Evolutionary conservation across 2,113 vertebrate genomes (phyloP), one percentile per base, ranked within the genome.

Genomic region (Etia nguti): DNA sequence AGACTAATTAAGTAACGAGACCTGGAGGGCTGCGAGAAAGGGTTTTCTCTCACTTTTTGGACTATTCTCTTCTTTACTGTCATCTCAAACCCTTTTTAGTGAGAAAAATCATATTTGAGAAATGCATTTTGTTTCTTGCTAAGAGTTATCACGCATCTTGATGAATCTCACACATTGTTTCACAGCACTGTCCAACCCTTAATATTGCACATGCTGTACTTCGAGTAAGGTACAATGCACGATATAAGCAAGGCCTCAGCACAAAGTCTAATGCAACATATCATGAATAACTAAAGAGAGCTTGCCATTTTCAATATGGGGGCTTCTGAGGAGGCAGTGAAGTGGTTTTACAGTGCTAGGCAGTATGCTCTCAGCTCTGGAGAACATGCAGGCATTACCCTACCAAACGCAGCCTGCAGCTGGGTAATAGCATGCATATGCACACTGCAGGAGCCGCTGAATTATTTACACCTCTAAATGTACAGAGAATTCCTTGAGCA

Each of bases 381-480:
- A 95, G 89, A 86, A 92, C 84, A 60, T 81, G 79, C 80, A 55
- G 65, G 68, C 89, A 89, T 92, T 91, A 88, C 56, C 80, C 60
- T 52, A 10, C 52, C 70, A 73, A 60, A 87, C 46, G 81, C 84
- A 80, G 82, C 85, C 88, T 80, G 82, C 88, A 88, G 85, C 56
- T 57, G 60, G 54, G 84, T 92, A 93, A 92, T 81, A 92, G 91
- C 87, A 89, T 29, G 82, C 89, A 82, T 80, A 87, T 84, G 84
- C 86, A 87, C 77, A 86, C 94, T 80, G 84, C 90, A 77, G 91
- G 90, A 92, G 80, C 52, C 85, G 83, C 57, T 94, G 79, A 94
- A 95, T 94, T 94, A 95, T 96, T 95, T 93, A 95, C 89, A 93
- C 81, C 82, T 70, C 83, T 93, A 93, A 94, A 94, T 83, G 90